Percentiles rank a stretch among this genome's conserved stretches.
phyloP scores from a whole-genome alignment of 2,888 invertebrate genomes.

The Ypsolopha scabrella region DNA sequence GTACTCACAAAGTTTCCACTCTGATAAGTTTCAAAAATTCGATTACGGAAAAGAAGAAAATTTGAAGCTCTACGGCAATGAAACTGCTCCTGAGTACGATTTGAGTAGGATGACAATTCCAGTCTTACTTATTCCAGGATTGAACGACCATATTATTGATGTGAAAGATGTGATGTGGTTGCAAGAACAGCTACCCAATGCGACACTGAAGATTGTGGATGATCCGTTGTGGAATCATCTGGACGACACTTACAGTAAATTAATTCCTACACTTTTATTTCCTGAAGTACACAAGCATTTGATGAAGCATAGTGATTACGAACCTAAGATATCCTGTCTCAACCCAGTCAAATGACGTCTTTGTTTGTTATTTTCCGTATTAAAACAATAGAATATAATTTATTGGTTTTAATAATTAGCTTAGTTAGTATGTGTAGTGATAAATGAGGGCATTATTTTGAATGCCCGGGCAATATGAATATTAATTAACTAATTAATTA shows the following conservation, averaged over 20 bases:
- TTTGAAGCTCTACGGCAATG: not conserved
- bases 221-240: not conserved
- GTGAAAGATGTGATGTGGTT: not conserved
- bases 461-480: too few relatives aligned
- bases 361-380: too few relatives aligned
- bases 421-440: too few relatives aligned
- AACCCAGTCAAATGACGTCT: too few relatives aligned
- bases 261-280: not conserved
- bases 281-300: not conserved
- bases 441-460: too few relatives aligned
- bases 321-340: too few relatives aligned
- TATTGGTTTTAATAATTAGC: too few relatives aligned
- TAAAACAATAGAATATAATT: too few relatives aligned
- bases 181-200: not conserved
- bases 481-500: too few relatives aligned
- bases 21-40: not conserved
- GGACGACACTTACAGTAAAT: not conserved
- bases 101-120: not conserved
- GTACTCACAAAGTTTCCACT: not conserved
- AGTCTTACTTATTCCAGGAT: not conserved
- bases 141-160: not conserved
- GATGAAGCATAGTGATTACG: not conserved
- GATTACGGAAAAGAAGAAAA: not conserved
- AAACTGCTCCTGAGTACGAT: not conserved
- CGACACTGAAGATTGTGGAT: not conserved